Percentiles rank a stretch among this genome's conserved stretches.
Conservation (phyloP, 2,113 vertebrate species). For the Diglossa brunneiventris region DNA sequence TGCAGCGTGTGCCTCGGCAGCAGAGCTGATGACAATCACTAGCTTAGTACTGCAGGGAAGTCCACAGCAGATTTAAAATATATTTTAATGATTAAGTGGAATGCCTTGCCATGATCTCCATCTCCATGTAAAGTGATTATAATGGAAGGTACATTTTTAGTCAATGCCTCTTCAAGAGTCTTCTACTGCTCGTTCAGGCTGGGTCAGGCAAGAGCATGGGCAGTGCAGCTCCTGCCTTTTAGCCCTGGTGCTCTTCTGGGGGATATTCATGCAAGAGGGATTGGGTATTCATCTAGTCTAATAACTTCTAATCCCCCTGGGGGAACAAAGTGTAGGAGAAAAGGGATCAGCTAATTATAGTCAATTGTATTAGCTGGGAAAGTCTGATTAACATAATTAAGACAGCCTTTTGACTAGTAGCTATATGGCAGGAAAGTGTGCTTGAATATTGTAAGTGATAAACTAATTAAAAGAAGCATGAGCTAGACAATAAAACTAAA, state of each 20-base stretch:
- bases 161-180: background rate
- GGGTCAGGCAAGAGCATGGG: background rate
- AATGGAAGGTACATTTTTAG: background rate
- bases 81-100: background rate
- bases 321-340: background rate
- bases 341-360: slow-evolving; percentile 39
- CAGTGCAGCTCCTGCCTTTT: background rate
- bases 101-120: background rate
- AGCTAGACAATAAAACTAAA: background rate
- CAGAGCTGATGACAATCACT: background rate
- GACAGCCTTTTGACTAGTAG: slow-evolving; percentile 13
- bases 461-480: background rate
- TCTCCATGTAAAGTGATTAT: background rate
- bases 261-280: background rate
- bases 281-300: background rate
- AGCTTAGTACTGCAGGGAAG: background rate
- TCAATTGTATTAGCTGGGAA: slow-evolving; percentile 39
- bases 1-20: background rate
- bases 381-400: slow-evolving; percentile 43
- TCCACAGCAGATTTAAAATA: background rate
- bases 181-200: background rate
- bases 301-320: slow-evolving; percentile 13
- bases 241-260: background rate
- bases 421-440: background rate
- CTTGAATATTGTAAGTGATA: background rate